Conservation (phyloP, 2,888 invertebrate genomes). For the Hyalella azteca region DNA sequence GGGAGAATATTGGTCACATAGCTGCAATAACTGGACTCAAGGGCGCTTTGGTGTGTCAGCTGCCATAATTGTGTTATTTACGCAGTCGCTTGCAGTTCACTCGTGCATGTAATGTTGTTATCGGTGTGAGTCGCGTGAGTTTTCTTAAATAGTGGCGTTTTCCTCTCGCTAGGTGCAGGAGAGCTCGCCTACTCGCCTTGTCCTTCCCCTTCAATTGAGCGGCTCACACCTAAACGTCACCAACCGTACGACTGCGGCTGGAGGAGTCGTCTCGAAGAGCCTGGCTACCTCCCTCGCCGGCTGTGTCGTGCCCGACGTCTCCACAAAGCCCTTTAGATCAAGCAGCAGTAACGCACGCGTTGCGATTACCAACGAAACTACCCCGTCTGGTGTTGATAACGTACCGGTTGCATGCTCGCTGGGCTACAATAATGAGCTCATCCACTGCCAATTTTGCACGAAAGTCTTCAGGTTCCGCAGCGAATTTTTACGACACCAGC, state of each 20-base stretch:
- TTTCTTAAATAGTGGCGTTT: constrained; percentile 16
- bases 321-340: not conserved
- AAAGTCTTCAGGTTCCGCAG: constrained; percentile 29
- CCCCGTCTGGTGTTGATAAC: not conserved
- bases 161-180: constrained; percentile 21
- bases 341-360: not conserved
- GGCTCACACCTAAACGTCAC: too few species aligned
- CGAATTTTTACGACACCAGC: constrained; percentile 7
- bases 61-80: too few species aligned
- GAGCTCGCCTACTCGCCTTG: not conserved
- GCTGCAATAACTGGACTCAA: too few species aligned
- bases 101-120: too few species aligned
- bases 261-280: not conserved
- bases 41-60: too few species aligned
- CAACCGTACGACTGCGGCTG: too few species aligned
- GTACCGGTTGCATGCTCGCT: not conserved
- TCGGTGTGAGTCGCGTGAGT: too few species aligned
- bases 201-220: not conserved
- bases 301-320: not conserved
- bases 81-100: too few species aligned
- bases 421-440: too few species aligned
- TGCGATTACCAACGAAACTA: not conserved
- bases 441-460: constrained; percentile 16
- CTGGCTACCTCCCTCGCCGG: not conserved
- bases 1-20: too few species aligned